phyloP scores from a whole-genome alignment of 2,797 vertebrate species.

The Chrysocyon brachyurus region DNA sequence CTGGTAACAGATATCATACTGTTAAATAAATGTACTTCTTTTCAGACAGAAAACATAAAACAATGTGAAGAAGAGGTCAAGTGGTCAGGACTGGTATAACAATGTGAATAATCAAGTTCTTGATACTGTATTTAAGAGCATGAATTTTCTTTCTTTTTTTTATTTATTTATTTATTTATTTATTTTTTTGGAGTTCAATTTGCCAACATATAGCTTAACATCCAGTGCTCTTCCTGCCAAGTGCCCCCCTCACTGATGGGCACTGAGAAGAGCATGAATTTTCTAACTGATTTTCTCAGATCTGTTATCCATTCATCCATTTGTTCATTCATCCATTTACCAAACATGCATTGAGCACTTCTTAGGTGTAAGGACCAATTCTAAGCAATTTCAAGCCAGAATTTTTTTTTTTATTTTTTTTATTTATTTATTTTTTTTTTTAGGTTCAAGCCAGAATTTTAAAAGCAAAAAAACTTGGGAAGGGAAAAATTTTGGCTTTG shows the following conservation, averaged over 20 bases:
- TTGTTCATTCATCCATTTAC: not conserved
- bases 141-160: not conserved
- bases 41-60: not conserved
- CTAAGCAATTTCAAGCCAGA: not conserved
- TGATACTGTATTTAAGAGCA: not conserved
- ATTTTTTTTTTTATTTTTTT: too few relatives aligned
- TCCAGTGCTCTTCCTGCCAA: too few relatives aligned
- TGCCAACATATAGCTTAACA: too few relatives aligned
- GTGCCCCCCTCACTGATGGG: too few relatives aligned
- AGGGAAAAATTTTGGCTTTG: not conserved
- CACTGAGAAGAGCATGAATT: not conserved
- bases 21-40: not conserved
- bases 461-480: not conserved
- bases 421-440: too few relatives aligned
- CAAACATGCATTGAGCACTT: not conserved
- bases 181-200: too few relatives aligned
- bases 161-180: too few relatives aligned
- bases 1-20: not conserved
- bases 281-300: slow-evolving; percentile 8
- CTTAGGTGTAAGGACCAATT: not conserved
- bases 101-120: not conserved
- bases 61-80: not conserved
- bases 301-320: not conserved
- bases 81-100: not conserved
- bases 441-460: not conserved